Evolutionary conservation across 1,140 invertebrate species (phyloP).

Genomic region (Chironomus striatipennis): DNA sequence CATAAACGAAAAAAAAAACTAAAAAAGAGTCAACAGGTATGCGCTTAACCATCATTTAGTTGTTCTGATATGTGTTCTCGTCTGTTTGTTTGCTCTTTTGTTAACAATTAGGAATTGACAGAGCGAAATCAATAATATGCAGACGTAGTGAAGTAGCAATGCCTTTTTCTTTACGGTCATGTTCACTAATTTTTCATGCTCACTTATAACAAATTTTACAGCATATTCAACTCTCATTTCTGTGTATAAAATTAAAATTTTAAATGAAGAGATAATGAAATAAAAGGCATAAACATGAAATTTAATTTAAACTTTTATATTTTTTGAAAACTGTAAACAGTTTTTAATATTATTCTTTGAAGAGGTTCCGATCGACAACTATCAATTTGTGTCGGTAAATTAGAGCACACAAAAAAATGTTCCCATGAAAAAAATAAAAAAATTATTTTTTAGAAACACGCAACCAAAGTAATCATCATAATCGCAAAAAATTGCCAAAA

Average conservation of each 20-base stretch:
- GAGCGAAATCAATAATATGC: slow-evolving; percentile 14
- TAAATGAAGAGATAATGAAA: no score
- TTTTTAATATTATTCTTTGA: no score
- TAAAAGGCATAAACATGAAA: no score
- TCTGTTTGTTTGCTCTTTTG: not conserved
- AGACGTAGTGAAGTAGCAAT: not conserved
- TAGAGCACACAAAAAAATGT: no score
- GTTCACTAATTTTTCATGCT: slow-evolving; percentile 13
- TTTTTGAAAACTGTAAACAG: no score
- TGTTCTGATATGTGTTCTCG: not conserved
- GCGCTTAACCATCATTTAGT: not conserved
- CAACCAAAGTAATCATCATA: no score
- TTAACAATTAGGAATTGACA: slow-evolving; percentile 14
- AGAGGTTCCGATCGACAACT: not conserved
- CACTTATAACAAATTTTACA: not conserved
- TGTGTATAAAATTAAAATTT: no score
- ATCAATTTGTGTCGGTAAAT: slow-evolving; percentile 1
- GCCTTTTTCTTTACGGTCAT: not conserved
- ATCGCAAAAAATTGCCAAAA: no score
- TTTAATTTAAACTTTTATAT: no score
- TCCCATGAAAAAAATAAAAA: no score
- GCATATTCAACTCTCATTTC: no score
- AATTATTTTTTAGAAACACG: no score
- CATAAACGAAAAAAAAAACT: not conserved
- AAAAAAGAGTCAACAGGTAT: slow-evolving; percentile 7